These are phyloP conservation scores for Ctenopoma multispine DNA, from an alignment of 2,797 vertebrate species.

Conservation along the genomic window DNA sequence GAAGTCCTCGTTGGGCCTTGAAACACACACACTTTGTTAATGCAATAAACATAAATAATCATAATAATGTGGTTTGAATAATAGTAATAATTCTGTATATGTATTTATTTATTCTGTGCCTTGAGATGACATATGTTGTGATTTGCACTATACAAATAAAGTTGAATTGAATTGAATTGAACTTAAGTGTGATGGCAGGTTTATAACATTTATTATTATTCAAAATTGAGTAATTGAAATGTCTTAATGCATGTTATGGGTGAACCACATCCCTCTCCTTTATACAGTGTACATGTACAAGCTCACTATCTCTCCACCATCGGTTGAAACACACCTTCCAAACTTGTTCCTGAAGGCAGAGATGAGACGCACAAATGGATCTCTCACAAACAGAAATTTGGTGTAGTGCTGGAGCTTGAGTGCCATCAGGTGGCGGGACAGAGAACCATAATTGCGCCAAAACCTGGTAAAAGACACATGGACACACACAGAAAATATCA, in stretches of 20 bases:
- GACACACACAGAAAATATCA: slow-evolving; percentile 16
- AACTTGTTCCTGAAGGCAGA: slow-evolving; percentile 97
- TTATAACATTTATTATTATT: no score
- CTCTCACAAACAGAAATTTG: slow-evolving; percentile 95
- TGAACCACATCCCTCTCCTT: slow-evolving; percentile 3
- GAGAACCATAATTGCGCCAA: slow-evolving; percentile 90
- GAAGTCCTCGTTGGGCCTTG: slow-evolving; percentile 89
- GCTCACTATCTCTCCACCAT: neutral
- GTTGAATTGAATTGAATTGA: no score
- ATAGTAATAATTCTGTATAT: no score
- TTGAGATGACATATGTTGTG: no score
- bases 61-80: slow-evolving; percentile 11
- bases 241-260: no score
- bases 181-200: no score
- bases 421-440: slow-evolving; percentile 92
- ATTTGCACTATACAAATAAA: no score
- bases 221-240: no score
- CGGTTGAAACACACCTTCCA: slow-evolving; percentile 65
- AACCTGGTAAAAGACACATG: slow-evolving; percentile 80
- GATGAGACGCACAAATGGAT: slow-evolving; percentile 96
- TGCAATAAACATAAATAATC: slow-evolving; percentile 3
- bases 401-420: slow-evolving; percentile 93
- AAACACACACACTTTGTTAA: slow-evolving; percentile 26
- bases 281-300: neutral
- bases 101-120: no score